Conservation (phyloP, 2,113 vertebrate species). For the Labeo catla region DNA sequence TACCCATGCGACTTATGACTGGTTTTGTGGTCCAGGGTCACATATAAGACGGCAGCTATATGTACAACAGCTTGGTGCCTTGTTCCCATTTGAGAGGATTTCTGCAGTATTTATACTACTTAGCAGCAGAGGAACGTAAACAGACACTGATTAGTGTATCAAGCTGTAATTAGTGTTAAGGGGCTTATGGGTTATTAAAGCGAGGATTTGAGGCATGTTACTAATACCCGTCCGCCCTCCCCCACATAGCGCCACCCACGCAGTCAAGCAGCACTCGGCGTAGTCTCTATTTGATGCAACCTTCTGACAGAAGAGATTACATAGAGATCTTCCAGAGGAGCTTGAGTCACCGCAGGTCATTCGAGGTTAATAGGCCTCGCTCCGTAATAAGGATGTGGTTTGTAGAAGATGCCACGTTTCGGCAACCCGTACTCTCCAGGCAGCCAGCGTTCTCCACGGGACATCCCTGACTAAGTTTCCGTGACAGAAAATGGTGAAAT, state of each 20-base stretch:
- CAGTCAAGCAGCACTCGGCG: constrained; percentile 58
- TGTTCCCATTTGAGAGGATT: not conserved
- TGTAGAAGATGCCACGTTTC: not conserved
- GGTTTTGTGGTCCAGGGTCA: too few species aligned
- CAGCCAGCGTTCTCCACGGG: not conserved
- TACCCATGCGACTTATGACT: too few species aligned
- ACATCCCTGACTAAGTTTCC: not conserved
- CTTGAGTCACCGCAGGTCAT: constrained; percentile 29
- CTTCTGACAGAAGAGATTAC: not conserved
- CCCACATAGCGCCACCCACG: constrained; percentile 28
- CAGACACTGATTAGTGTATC: constrained; percentile 25
- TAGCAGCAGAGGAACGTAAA: constrained; percentile 13
- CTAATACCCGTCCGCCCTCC: constrained; percentile 52
- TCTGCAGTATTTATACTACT: constrained; percentile 7
- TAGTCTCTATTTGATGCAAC: not conserved
- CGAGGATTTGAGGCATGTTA: constrained; percentile 61
- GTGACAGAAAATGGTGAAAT: constrained; percentile 16
- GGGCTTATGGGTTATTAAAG: constrained; percentile 57
- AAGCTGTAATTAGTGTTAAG: constrained; percentile 10
- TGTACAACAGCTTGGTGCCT: not conserved
- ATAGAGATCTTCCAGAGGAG: not conserved
- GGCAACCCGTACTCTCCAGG: not conserved
- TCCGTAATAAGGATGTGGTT: not conserved
- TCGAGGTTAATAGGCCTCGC: not conserved
- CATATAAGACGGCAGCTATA: not conserved